Base-by-base conservation (phyloP, 2,113 vertebrate genomes). In the Alaudala cheleensis region DNA sequence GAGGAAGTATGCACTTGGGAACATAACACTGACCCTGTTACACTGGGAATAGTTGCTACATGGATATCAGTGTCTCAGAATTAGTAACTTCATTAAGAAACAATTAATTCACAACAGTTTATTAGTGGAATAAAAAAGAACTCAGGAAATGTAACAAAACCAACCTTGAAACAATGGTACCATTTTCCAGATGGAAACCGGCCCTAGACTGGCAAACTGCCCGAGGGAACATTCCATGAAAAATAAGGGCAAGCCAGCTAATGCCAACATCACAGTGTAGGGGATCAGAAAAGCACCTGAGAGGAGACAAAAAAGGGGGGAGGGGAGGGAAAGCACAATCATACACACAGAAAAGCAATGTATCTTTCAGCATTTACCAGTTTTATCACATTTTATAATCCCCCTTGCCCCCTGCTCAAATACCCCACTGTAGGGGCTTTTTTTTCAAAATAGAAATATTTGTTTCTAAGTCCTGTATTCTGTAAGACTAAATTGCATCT, bases 141-240 rank as follows among this genome's bases (percentile, higher is more conserved):
- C 23, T 34, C 33, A 47, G 40, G 5, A 73, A 94, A 80, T 42
- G 10, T 58, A 81, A 73, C 19, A 79, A 95, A 88, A 97, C 98
- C 88, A 67, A 99, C 99, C 37, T 37, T 37, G 37, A 37, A 37
- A 37, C 37, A 37, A 37, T 37, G 37, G 37, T 37, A 37, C 37
- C 37, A 37, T 37, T 37, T 37, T 37, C 37, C 37, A 37, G 37
- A 37, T 37, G 37, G 37, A 37, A 37, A 37, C 37, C 37, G 37
- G 37, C 37, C 37, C 37, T 37, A 37, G 37, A 37, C 37, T 37
- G 37, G 37, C 37, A 37, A 37, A 37, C 37, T 37, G 37, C 37
- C 37, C 37, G 10, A 37, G 37, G 37, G 37, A 37, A 37, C 37
- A 37, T 37, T 37, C 37, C 37, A 37, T 9, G 37, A 37, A 37